Conservation (phyloP, 1,140 invertebrate genomes). For the Drosophila miranda region DNA sequence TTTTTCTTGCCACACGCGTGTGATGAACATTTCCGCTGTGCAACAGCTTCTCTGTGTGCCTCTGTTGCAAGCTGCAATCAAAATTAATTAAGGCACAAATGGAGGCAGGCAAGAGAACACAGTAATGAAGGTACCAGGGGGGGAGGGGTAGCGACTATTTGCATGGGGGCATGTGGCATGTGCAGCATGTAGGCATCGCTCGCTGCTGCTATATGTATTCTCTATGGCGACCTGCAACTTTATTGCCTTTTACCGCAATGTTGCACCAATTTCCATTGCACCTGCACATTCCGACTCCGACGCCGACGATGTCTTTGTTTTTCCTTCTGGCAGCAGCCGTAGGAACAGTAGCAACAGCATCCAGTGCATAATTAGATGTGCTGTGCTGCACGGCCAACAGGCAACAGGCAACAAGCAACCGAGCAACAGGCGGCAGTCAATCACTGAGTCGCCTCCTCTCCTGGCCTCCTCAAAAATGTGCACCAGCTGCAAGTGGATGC, state of each 20-base stretch:
- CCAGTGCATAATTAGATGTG: slow-evolving; percentile 70
- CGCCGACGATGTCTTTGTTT: slow-evolving; percentile 16
- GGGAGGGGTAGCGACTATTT: not conserved
- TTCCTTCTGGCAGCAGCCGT: slow-evolving; percentile 20
- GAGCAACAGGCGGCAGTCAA: slow-evolving; percentile 13
- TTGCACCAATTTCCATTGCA: slow-evolving; percentile 51
- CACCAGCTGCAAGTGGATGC: slow-evolving; percentile 5
- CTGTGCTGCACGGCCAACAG: slow-evolving; percentile 31
- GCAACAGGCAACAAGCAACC: slow-evolving; percentile 29
- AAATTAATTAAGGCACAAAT: slow-evolving; percentile 78
- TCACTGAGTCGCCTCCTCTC: slow-evolving; percentile 7
- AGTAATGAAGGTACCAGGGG: not conserved
- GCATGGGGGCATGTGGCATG: not conserved
- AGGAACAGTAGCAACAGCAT: slow-evolving; percentile 53
- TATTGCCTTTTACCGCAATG: slow-evolving; percentile 74
- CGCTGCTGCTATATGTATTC: too few species aligned
- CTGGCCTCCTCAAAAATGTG: not conserved
- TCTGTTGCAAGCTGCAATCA: slow-evolving; percentile 61
- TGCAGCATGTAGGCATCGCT: not conserved
- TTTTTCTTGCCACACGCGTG: slow-evolving; percentile 49
- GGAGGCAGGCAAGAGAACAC: slow-evolving; percentile 25
- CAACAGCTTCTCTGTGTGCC: slow-evolving; percentile 26
- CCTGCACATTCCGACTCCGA: slow-evolving; percentile 29
- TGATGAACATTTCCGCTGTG: slow-evolving; percentile 75
- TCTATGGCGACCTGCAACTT: slow-evolving; percentile 45